Evolutionary conservation across 2,797 vertebrate genomes (phyloP).

Genomic region (Mormyrus hasselquistii): DNA sequence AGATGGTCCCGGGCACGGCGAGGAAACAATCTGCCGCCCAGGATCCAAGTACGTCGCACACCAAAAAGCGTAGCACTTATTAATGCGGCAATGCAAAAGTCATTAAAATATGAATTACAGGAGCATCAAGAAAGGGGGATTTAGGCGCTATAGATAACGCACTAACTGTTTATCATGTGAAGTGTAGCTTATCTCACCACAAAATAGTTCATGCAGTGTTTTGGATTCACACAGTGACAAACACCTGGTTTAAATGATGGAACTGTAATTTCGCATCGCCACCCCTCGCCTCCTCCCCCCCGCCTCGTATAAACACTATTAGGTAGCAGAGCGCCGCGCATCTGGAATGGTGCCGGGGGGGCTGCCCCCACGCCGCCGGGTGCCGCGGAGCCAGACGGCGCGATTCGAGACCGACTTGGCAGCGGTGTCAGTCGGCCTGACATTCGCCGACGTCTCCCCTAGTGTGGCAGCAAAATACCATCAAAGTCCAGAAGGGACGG

Average conservation of each 20-base stretch:
- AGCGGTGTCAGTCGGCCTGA: constrained; percentile 37
- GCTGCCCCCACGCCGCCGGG: constrained; percentile 19
- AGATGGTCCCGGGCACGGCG: background rate
- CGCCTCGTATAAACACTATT: background rate
- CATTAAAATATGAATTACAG: background rate
- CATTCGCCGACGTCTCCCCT: constrained; percentile 12
- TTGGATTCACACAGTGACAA: background rate
- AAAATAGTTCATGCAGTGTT: background rate
- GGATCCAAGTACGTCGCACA: background rate
- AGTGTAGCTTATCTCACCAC: background rate
- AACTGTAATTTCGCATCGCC: background rate
- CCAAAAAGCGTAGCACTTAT: background rate
- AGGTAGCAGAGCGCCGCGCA: constrained; percentile 7
- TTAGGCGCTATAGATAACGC: background rate
- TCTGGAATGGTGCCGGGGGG: constrained; percentile 29
- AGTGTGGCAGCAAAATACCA: constrained; percentile 34
- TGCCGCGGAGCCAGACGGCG: constrained; percentile 39
- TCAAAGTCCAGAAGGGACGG: constrained; percentile 25
- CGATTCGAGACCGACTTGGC: constrained; percentile 36
- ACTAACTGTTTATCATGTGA: background rate
- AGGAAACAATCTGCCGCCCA: background rate
- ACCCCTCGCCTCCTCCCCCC: background rate
- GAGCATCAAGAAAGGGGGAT: background rate
- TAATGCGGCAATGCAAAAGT: background rate
- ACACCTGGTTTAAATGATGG: background rate